These are phyloP conservation scores for Brachionus calyciflorus DNA, from an alignment of 1,140 invertebrate species.

Conservation along the genomic window DNA sequence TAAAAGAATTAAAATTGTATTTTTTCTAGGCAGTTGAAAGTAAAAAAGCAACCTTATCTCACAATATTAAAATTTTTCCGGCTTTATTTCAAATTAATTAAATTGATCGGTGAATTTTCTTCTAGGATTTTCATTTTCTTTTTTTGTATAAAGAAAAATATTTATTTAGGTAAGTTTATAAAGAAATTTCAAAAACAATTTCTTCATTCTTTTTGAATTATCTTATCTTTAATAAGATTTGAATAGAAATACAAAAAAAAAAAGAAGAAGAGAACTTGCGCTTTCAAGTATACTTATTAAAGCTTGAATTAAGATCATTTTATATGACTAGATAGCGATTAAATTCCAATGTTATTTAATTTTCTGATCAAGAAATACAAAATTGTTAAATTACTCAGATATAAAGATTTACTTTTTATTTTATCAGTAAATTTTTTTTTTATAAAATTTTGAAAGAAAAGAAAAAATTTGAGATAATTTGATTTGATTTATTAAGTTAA, in stretches of 20 bases:
- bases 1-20: background rate
- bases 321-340: constrained; percentile 16
- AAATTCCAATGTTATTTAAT: constrained; percentile 28
- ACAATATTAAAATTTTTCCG: constrained; percentile 13
- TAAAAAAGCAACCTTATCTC: constrained; percentile 10
- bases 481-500: too few relatives aligned
- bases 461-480: too few relatives aligned
- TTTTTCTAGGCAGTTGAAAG: background rate
- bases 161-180: constrained; percentile 42
- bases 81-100: constrained; percentile 16
- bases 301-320: constrained; percentile 19
- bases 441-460: too few relatives aligned
- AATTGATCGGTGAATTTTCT: too few relatives aligned
- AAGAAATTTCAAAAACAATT: constrained; percentile 2
- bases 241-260: background rate
- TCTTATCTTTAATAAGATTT: constrained; percentile 28
- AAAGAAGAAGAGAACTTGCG: background rate
- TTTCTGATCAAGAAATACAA: background rate
- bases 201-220: background rate
- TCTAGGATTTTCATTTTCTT: too few relatives aligned
- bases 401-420: too few relatives aligned
- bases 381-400: background rate
- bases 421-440: too few relatives aligned
- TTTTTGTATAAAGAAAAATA: background rate
- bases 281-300: constrained; percentile 29